Evolutionary conservation across 2,888 invertebrate species (phyloP), one percentile per base, ranked within the genome.

Genomic region (Alitta virens): DNA sequence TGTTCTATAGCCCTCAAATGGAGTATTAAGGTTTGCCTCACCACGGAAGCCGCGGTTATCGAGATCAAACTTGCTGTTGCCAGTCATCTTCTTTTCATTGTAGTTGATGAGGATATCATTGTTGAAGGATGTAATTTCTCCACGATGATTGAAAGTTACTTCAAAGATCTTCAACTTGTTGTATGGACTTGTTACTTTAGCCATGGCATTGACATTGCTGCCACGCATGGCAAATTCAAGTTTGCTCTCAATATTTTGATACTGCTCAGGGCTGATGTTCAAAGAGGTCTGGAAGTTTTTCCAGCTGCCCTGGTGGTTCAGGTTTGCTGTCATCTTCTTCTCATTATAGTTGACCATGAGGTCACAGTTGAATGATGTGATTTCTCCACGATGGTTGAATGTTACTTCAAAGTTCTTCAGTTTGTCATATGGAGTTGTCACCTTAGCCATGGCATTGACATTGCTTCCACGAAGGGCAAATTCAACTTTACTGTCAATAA

Each of bases 171-270:
- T 40, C 12, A 40, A 16, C 9, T 40, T 12, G 16, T 16, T 40
- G 40, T 12, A 40, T 16, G 40, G 40, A 16, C 12, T 40, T 40
- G 9, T 40, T 9, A n/a, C n/a, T n/a, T n/a, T n/a, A n/a, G n/a
- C n/a, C n/a, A n/a, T n/a, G 21, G 49, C 57, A 40, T 23, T 56
- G 57, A 50, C n/a, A 25, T 26, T 58, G 3, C 27, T 54, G 53
- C 23, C 56, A 12, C 23, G 27, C 21, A 56, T 7, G 50, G 49
- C 24, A 12, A 49, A 21, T 25, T 62, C 33, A 25, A 14, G 9
- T n/a, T 38, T 50, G 27, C n/a, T n/a, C n/a, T n/a, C n/a, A n/a
- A n/a, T n/a, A n/a, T n/a, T n/a, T n/a, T n/a, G n/a, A n/a, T n/a
- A n/a, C n/a, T n/a, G n/a, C n/a, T n/a, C n/a, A n/a, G 40, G 9